Percentiles rank a stretch among this genome's conserved stretches.
Evolutionary conservation across 2,797 vertebrate species (phyloP).

Genomic region (Phataginus tetradactyla): DNA sequence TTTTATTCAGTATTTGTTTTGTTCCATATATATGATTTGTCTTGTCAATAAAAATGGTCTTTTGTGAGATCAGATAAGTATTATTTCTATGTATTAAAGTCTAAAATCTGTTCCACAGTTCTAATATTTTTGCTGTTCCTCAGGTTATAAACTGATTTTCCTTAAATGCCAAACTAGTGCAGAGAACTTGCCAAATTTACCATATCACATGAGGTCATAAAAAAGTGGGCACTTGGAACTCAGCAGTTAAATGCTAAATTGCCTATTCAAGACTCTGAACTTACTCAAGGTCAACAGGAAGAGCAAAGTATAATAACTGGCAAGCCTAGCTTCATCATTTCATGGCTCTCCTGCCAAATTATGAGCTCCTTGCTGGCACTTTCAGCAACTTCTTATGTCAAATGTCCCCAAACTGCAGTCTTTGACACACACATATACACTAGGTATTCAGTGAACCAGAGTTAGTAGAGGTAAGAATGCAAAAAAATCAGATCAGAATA

Average conservation of each 20-base stretch:
- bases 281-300: constrained; percentile 72
- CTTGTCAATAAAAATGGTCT: background rate
- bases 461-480: background rate
- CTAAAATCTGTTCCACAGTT: constrained; percentile 27
- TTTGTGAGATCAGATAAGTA: background rate
- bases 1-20: constrained; percentile 46
- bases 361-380: background rate
- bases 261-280: constrained; percentile 56
- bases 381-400: background rate
- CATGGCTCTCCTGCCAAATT: background rate
- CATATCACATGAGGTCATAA: constrained; percentile 10
- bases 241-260: constrained; percentile 54
- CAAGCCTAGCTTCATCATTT: constrained; percentile 62
- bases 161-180: constrained; percentile 54
- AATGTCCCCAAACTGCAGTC: background rate
- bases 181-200: constrained; percentile 14
- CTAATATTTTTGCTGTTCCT: background rate
- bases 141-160: constrained; percentile 50
- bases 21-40: background rate
- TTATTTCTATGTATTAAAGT: constrained; percentile 23
- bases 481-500: background rate
- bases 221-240: constrained; percentile 59
- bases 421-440: background rate
- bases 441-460: background rate
- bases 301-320: constrained; percentile 12